phyloP scores from a whole-genome alignment of 2,113 vertebrate species.

The Corythaixoides concolor region DNA sequence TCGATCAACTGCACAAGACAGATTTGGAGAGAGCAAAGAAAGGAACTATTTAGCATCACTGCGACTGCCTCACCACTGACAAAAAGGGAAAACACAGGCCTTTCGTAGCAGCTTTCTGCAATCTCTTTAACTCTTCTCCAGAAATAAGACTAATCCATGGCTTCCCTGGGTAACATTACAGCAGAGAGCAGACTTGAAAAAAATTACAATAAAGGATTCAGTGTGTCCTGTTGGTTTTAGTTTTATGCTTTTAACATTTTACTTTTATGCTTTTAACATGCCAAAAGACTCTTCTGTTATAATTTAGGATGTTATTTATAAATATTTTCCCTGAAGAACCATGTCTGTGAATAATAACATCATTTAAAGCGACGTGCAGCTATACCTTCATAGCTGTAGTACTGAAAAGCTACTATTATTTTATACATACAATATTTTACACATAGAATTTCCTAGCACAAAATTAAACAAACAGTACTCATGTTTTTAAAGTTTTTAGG shows the following conservation, averaged over 20 bases:
- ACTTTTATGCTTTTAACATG: background rate
- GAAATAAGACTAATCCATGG: background rate
- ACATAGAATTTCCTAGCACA: background rate
- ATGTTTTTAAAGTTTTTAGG: background rate
- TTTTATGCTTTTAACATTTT: background rate
- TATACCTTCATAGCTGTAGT: background rate
- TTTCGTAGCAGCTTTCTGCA: background rate
- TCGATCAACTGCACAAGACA: fast-evolving
- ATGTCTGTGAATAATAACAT: background rate
- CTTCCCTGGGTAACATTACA: background rate
- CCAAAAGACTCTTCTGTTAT: background rate
- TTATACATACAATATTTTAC: background rate
- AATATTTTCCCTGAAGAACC: background rate
- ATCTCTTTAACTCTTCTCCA: background rate
- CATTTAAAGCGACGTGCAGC: background rate
- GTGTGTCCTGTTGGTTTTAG: background rate
- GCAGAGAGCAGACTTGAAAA: background rate
- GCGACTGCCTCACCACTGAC: background rate
- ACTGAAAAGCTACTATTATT: background rate
- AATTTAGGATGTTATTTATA: background rate
- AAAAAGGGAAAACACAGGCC: background rate
- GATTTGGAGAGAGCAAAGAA: background rate
- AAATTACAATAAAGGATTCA: background rate
- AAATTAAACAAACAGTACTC: background rate
- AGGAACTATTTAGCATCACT: background rate